Percentiles rank a stretch among this genome's conserved stretches.
Conservation (phyloP, 2,888 invertebrate genomes). For the Teleiodes luculella region DNA sequence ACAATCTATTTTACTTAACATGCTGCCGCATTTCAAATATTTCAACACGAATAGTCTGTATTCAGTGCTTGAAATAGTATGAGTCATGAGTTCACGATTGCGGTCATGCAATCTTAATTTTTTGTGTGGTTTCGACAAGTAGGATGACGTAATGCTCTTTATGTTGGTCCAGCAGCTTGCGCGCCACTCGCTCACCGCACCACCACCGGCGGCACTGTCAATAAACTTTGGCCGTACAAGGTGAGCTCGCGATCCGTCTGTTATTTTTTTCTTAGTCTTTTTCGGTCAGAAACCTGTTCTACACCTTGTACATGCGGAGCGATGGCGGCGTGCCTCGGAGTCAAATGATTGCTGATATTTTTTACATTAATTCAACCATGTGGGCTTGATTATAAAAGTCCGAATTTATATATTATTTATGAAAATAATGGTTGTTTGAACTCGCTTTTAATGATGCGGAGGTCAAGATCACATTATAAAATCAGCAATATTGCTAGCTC, state of each 20-base stretch:
- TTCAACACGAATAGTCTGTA: not conserved
- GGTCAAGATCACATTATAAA: slow-evolving; percentile 57
- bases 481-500: slow-evolving; percentile 48
- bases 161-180: slow-evolving; percentile 47
- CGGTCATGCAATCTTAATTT: slow-evolving; percentile 46
- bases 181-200: slow-evolving; percentile 35
- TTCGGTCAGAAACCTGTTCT: slow-evolving; percentile 38
- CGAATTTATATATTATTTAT: not conserved
- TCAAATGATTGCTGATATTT: slow-evolving; percentile 5
- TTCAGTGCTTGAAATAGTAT: slow-evolving; percentile 11
- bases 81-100: slow-evolving; percentile 32
- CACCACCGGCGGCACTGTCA: slow-evolving; percentile 66
- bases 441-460: slow-evolving; percentile 27
- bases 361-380: not conserved
- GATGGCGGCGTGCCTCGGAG: not conserved
- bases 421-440: not conserved
- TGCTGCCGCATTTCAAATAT: not conserved
- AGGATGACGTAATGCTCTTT: slow-evolving; percentile 63
- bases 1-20: not conserved
- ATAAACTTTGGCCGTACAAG: slow-evolving; percentile 71
- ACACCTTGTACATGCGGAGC: slow-evolving; percentile 13
- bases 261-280: slow-evolving; percentile 50
- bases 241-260: slow-evolving; percentile 48
- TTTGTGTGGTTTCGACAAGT: slow-evolving; percentile 50
- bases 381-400: not conserved